phyloP scores from a whole-genome alignment of 2,888 invertebrate genomes.

The Drosophila acutilabella region DNA sequence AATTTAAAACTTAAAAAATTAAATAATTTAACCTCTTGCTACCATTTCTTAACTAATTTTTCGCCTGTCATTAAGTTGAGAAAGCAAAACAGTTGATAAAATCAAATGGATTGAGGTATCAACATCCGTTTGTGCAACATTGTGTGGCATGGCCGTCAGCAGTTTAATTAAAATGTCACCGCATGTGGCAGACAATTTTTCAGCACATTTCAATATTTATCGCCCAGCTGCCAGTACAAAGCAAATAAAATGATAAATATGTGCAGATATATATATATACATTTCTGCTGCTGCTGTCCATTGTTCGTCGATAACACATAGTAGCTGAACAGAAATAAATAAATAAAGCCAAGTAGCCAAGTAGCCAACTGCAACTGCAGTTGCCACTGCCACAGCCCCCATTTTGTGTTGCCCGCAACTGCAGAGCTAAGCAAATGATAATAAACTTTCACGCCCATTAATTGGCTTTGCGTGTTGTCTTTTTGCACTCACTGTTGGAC shows the following conservation, averaged over 20 bases:
- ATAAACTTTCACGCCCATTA: slow-evolving; percentile 81
- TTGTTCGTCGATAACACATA: slow-evolving; percentile 40
- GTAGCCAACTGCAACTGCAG: slow-evolving; percentile 23
- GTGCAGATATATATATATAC: slow-evolving; percentile 36
- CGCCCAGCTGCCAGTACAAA: slow-evolving; percentile 59
- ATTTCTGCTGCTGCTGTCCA: slow-evolving; percentile 24
- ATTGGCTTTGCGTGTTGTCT: slow-evolving; percentile 75
- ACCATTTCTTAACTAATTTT: no score
- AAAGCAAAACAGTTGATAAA: not conserved
- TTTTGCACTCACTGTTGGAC: slow-evolving; percentile 18
- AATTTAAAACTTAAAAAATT: no score
- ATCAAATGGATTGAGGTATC: slow-evolving; percentile 7
- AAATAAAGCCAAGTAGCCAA: slow-evolving; percentile 38
- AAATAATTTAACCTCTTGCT: no score
- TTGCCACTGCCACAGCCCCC: slow-evolving; percentile 29
- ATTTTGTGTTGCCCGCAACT: slow-evolving; percentile 31
- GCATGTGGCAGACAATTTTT: slow-evolving; percentile 54
- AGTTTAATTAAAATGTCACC: slow-evolving; percentile 51
- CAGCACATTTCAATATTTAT: slow-evolving; percentile 70
- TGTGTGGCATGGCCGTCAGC: slow-evolving; percentile 13
- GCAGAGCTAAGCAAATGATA: slow-evolving; percentile 67
- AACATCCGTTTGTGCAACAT: slow-evolving; percentile 9
- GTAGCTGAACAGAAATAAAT: not conserved
- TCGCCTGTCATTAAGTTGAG: not conserved
- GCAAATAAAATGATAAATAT: slow-evolving; percentile 72